Conservation (phyloP, 2,888 invertebrate genomes). For the Dryobota labecula region DNA sequence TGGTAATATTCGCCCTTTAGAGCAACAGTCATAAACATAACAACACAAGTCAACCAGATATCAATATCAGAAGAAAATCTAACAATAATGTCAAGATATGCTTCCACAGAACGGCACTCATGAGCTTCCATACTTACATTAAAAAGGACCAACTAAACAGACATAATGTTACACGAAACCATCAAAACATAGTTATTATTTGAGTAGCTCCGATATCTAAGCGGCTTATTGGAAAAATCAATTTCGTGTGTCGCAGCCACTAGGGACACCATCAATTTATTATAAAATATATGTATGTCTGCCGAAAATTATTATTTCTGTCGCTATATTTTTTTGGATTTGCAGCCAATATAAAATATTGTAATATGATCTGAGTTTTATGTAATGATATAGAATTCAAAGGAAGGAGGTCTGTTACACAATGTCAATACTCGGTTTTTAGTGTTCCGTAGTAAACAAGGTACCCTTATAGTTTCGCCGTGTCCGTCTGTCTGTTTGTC, state of each 20-base stretch:
- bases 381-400: neutral
- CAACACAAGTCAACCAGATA: neutral
- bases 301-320: neutral
- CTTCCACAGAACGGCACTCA: neutral
- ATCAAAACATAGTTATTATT: constrained; percentile 78
- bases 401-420: neutral
- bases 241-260: constrained; percentile 79
- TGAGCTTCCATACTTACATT: constrained; percentile 1
- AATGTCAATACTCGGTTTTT: neutral
- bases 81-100: constrained; percentile 1
- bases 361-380: neutral
- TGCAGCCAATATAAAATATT: neutral
- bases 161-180: constrained; percentile 52
- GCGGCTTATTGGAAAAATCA: constrained; percentile 87
- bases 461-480: too few species aligned
- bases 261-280: constrained; percentile 71
- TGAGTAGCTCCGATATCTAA: constrained; percentile 77
- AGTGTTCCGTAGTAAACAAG: too few species aligned
- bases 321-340: neutral
- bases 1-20: too few species aligned
- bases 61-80: neutral
- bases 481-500: too few species aligned
- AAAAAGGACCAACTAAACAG: constrained; percentile 30
- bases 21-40: neutral
- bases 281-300: constrained; percentile 12